Base-by-base conservation (phyloP, 2,888 invertebrate genomes). In the Zaprionus lineosus region DNA sequence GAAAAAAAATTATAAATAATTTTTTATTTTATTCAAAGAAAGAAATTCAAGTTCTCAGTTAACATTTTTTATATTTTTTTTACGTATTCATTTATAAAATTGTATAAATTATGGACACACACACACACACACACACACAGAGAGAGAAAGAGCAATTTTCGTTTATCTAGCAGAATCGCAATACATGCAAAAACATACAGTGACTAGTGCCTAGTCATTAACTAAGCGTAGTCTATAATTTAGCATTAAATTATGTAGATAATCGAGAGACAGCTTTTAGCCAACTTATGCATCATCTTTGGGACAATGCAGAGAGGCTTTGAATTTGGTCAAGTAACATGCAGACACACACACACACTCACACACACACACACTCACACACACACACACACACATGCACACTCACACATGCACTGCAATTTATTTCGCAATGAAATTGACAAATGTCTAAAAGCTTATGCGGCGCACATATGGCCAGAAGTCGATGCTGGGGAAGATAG, bases 371-470 rank as follows among this genome's bases (percentile, higher is more conserved):
- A 2, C n/a, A n/a, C n/a, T 12, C 5, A 41, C 12, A 29, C 4
- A 12, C 9, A 28, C 3, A 41, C 5, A 47, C 43, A 59, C 47
- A 21, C 4, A 2, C n/a, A n/a, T n/a, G 9, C 5, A 41, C 12
- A 29, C 4, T 5, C 9, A 28, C 3, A 41, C 5, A 47, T 37
- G 52, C 47, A 21, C 4, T n/a, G n/a, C n/a, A 77, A 83, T 81
- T 81, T 83, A 83, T 84, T 81, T 83, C 59, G 74, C 77, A 81
- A 85, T 84, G 78, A 81, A 76, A 61, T 83, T 84, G 83, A 84
- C 83, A 81, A 83, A 86, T 86, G 83, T 61, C 58, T 57, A 41
- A 43, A 63, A 68, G 83, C 74, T 58, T 66, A 57, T 28, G 39
- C 28, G 24, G 36, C 56, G 26, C 34, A 26, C 53, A 41, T 56